Conservation (phyloP, 2,888 invertebrate species). For the Gortyna flavago region DNA sequence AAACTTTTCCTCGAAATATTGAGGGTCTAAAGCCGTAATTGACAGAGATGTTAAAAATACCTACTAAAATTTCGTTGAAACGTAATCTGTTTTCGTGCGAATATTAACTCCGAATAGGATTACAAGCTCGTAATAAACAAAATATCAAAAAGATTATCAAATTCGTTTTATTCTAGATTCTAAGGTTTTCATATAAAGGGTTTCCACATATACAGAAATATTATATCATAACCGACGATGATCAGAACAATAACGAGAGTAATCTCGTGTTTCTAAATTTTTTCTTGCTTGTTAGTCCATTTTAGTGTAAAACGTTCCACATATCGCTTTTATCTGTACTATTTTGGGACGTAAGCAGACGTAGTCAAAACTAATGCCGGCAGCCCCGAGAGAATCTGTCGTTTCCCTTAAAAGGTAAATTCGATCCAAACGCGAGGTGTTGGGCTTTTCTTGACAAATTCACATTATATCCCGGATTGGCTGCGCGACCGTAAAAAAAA, state of each 20-base stretch:
- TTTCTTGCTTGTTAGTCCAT: slow-evolving; percentile 53
- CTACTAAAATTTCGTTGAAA: slow-evolving; percentile 24
- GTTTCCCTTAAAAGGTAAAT: slow-evolving; percentile 83
- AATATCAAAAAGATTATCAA: slow-evolving; percentile 20
- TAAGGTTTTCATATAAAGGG: slow-evolving; percentile 7
- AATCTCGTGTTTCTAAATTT: slow-evolving; percentile 35
- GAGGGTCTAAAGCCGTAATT: slow-evolving; percentile 44
- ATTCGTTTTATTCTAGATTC: slow-evolving; percentile 14
- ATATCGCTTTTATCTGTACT: slow-evolving; percentile 33
- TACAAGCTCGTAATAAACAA: slow-evolving; percentile 9
- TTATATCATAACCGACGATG: slow-evolving; percentile 6
- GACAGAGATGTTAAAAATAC: slow-evolving; percentile 47
- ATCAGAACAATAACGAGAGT: slow-evolving; percentile 41
- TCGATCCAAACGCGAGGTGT: slow-evolving; percentile 80
- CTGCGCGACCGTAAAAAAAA: slow-evolving; percentile 81
- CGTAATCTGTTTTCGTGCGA: slow-evolving; percentile 27
- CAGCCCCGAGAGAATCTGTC: slow-evolving; percentile 73
- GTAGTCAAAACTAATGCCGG: slow-evolving; percentile 74
- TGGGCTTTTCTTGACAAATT: slow-evolving; percentile 84
- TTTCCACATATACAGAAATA: not conserved
- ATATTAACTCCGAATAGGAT: slow-evolving; percentile 35
- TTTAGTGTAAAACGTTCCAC: slow-evolving; percentile 31
- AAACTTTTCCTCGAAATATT: slow-evolving; percentile 54
- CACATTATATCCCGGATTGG: slow-evolving; percentile 81
- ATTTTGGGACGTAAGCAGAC: slow-evolving; percentile 43